Conservation (phyloP, 64 coral and sea anemone genomes). For the Orbicella faveolata region DNA sequence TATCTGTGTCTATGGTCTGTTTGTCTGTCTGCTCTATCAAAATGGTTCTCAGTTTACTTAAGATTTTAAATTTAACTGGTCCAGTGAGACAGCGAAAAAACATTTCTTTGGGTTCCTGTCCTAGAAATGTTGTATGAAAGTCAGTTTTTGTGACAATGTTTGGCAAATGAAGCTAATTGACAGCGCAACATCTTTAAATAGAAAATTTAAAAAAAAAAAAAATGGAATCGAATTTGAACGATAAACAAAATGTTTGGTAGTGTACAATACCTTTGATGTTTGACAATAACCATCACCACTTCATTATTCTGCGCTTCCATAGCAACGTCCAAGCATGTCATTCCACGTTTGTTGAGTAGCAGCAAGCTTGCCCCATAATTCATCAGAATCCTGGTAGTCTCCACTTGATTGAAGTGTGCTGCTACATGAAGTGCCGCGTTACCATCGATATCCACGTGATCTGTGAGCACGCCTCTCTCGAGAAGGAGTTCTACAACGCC, state of each 20-base stretch:
- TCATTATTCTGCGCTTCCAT: slow-evolving; percentile 61
- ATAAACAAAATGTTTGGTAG: background rate
- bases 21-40: too few relatives aligned
- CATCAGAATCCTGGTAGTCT: slow-evolving; percentile 55
- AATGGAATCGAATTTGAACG: background rate
- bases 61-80: too few relatives aligned
- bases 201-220: too few relatives aligned
- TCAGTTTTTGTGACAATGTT: too few relatives aligned
- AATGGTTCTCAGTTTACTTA: too few relatives aligned
- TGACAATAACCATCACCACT: slow-evolving; percentile 72
- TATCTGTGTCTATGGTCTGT: too few relatives aligned
- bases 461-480: slow-evolving; percentile 35
- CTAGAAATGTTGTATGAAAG: too few relatives aligned
- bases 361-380: slow-evolving; percentile 53
- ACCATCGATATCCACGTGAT: slow-evolving; percentile 63
- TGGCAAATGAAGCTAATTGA: too few relatives aligned
- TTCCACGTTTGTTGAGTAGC: slow-evolving; percentile 52
- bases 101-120: too few relatives aligned
- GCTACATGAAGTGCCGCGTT: slow-evolving; percentile 75
- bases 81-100: too few relatives aligned
- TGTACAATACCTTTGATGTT: slow-evolving; percentile 42
- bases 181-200: too few relatives aligned
- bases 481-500: slow-evolving; percentile 37
- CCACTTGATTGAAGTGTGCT: slow-evolving; percentile 45
- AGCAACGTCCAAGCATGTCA: slow-evolving; percentile 62